Evolutionary conservation across 2,888 invertebrate genomes (phyloP).

Genomic region (Drosophila parthenogenetica): DNA sequence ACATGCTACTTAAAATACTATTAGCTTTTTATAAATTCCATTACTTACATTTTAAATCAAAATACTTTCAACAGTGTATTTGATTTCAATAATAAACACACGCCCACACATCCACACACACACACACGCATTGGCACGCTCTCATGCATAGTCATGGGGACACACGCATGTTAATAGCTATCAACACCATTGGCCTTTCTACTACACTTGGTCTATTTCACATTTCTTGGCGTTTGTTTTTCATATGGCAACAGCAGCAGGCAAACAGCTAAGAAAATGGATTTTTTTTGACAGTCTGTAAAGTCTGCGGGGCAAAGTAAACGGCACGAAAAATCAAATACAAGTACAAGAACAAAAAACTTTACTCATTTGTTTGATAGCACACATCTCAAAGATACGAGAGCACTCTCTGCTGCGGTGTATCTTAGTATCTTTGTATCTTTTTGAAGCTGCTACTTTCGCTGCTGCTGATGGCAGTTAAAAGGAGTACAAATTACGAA

Average conservation of each 20-base stretch:
- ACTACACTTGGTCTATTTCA: conserved; percentile 44
- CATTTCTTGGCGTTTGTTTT: conserved; percentile 60
- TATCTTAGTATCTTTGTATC: conserved; percentile 26
- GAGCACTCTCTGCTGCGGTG: conserved; percentile 21
- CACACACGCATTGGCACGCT: conserved; percentile 27
- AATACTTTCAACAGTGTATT: conserved; percentile 21
- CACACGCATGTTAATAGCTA: conserved; percentile 67
- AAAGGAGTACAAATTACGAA: conserved; percentile 72
- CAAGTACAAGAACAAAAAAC: conserved; percentile 42
- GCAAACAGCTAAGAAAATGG: conserved; percentile 35
- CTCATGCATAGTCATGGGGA: conserved; percentile 36
- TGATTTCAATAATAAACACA: conserved; percentile 62
- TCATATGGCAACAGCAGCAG: conserved; percentile 11
- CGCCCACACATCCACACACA: conserved; percentile 40
- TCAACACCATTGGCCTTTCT: conserved; percentile 62
- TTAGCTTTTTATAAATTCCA: no score
- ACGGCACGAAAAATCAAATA: conserved; percentile 58
- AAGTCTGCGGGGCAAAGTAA: conserved; percentile 13
- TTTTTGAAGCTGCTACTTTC: conserved; percentile 24
- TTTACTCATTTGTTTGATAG: conserved; percentile 72
- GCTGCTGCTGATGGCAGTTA: conserved; percentile 54
- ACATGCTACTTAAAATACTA: no score
- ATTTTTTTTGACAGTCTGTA: conserved; percentile 34
- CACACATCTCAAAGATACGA: conserved; percentile 40
- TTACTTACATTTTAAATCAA: no score